Evolutionary conservation across 2,797 vertebrate genomes (phyloP), one percentile per base, ranked within the genome.

Genomic region (Macropus fuliginosus): DNA sequence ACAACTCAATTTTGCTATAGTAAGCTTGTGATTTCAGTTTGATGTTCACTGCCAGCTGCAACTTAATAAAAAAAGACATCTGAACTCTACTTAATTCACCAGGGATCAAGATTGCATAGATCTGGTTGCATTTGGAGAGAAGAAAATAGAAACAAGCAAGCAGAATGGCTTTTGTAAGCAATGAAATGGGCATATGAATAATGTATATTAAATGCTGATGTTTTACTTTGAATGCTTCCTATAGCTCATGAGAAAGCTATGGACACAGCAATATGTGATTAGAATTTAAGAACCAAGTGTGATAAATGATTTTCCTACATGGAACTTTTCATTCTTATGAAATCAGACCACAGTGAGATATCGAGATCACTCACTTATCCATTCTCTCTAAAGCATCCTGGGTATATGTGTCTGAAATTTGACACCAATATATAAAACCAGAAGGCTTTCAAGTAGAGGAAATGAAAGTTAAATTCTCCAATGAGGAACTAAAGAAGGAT

Each of bases 51-150:
- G 0, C 93, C 96, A 97, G 96, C 94, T 97, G 95, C 90, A 94
- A 96, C 89, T 93, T 96, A 95, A 94, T 96, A 91, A 97, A 81
- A 66, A 66, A 96, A 97, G 91, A 94, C 90, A 96, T 91, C 55
- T 87, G 55, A 96, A 96, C 62, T 87, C 54, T 59, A 24, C 81
- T 90, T 50, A 29, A 55, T 55, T 89, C 0, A 0, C 24, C 12
- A 59, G 87, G 94, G 54, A 91, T 59, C 5, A 11, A 97, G 96
- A 93, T 54, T 54, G 9, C 74, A 55, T 74, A 55, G 9, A 90
- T 94, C 8, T 50, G 55, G 66, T 3, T 91, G 59, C 54, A 55
- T 74, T 96, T 91, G 59, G 62, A 91, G 55, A 89, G 34, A 54
- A n/a, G 91, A 91, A 62, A 94, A 96, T 24, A 56, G 5, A 90